Evolutionary conservation across 2,797 vertebrate species (phyloP).

Genomic region (Psittacula derbiana): DNA sequence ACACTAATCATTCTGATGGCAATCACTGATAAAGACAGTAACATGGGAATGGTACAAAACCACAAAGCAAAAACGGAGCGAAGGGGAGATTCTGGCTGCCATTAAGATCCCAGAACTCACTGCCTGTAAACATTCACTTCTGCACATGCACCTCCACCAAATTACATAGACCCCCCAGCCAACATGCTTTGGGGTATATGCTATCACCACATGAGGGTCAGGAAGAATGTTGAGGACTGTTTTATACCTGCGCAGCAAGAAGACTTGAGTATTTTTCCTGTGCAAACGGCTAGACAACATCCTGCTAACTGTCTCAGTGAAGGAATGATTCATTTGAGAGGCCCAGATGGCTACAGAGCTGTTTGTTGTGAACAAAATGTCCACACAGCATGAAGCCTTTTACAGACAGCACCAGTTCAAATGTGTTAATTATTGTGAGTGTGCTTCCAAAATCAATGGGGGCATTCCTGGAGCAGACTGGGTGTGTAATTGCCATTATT

Average conservation of each 20-base stretch:
- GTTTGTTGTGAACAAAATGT: neutral
- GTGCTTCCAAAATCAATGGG: neutral
- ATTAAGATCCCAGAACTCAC: neutral
- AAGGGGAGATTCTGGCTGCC: neutral
- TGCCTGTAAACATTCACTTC: neutral
- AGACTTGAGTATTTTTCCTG: neutral
- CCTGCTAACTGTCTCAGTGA: neutral
- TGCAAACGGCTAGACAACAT: neutral
- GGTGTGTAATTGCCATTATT: too few relatives aligned
- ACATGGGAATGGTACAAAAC: neutral
- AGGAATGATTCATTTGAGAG: neutral
- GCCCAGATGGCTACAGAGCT: neutral
- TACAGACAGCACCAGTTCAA: neutral
- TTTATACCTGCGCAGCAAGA: neutral
- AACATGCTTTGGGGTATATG: fast-evolving
- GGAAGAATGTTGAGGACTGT: neutral
- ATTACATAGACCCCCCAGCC: neutral
- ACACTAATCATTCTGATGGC: neutral
- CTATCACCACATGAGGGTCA: too few relatives aligned
- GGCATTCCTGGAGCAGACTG: neutral
- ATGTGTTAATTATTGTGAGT: neutral
- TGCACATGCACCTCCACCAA: neutral
- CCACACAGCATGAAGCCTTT: neutral
- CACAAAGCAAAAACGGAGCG: fast-evolving
- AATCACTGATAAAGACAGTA: neutral